Evolutionary conservation across 2,113 vertebrate genomes (phyloP).

Genomic region (Oreochromis niloticus): DNA sequence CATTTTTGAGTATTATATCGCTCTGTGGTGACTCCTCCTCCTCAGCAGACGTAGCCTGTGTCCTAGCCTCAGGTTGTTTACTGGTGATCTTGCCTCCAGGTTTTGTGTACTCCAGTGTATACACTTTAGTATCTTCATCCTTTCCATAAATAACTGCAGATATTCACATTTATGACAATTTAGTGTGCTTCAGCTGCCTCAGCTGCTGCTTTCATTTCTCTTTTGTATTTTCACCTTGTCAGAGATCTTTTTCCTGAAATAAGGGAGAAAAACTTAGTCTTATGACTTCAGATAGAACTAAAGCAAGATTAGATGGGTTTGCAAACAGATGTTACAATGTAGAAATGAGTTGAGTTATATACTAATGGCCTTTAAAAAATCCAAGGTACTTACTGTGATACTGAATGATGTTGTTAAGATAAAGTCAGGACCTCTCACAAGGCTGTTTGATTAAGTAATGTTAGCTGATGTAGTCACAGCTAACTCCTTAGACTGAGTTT

Average conservation of each 20-base stretch:
- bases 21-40: neutral
- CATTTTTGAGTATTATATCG: neutral
- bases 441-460: neutral
- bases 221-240: neutral
- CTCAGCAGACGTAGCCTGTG: neutral
- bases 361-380: neutral
- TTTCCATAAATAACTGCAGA: neutral
- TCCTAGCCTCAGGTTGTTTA: neutral
- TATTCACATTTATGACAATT: fast-evolving
- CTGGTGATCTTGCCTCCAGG: neutral
- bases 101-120: neutral
- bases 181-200: neutral
- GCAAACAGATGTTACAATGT: neutral
- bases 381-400: neutral
- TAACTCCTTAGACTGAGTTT: neutral
- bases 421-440: neutral
- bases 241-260: neutral
- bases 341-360: neutral
- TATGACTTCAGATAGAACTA: neutral
- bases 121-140: neutral
- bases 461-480: neutral
- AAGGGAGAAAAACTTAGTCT: neutral
- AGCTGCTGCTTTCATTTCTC: neutral
- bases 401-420: neutral
- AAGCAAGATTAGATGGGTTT: neutral